Base-by-base conservation (phyloP, 2,888 invertebrate genomes). In the Drosophila ezoana region DNA sequence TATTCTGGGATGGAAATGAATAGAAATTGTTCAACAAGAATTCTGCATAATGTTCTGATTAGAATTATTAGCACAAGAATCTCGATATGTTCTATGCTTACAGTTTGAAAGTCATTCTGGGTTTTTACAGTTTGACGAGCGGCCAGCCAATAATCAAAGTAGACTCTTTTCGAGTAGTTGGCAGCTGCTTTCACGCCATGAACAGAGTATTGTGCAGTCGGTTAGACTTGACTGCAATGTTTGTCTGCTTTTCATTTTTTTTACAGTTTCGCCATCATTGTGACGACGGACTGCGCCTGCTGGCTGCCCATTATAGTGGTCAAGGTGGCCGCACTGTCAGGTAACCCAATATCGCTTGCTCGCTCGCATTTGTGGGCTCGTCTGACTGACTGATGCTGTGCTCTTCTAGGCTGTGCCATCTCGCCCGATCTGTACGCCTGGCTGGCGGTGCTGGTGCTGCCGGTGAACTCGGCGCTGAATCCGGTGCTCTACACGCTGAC, bases 401-500 rank as follows among this genome's bases (percentile, higher is more conserved):
- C 47, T 28, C 23, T 80, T 89, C 8, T 76, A 94, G 94, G 94
- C 45, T 91, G 93, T 35, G 89, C 92, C 16, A 93, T 94, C 52
- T 93, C 93, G 6, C 92, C 93, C 45, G 92, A 93, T 53, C 81
- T 94, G 8, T 94, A 95, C 79, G 94, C 94, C 8, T 94, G 94
- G 94, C 83, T 95, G 68, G 94, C 94, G 0, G 93, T 95, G 20
- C 93, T 94, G 72, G 93, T 94, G 8, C 90, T 95, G 35, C 94
- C 94, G 0, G 94, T 95, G 3, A 94, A 94, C 87, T 94, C 94
- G 1, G 94, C 94, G 0, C 88, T 94, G 8, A 94, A 94, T 90
- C 94, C 94, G 1, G 92, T 94, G n/a, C 91, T 94, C 40, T 94
- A 94, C 86, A 94, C 94, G 0, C 81, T 94, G 47, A 94, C 94